These are phyloP conservation scores for Hypotaenidia philippensis DNA, from an alignment of 2,797 vertebrate species.

Conservation along the genomic window DNA sequence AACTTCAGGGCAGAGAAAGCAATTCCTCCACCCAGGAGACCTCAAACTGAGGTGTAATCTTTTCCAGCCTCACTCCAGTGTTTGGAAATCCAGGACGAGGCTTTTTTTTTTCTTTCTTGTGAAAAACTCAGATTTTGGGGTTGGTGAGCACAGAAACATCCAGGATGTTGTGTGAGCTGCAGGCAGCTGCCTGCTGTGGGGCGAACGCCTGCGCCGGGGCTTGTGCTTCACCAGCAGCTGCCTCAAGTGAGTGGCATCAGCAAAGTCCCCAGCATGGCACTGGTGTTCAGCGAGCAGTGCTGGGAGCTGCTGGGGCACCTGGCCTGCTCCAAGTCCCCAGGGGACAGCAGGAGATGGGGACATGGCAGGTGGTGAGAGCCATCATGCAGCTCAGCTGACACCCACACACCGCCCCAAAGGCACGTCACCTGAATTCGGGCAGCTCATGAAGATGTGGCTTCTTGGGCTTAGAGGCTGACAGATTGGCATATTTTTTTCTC, in stretches of 20 bases:
- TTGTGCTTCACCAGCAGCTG: neutral
- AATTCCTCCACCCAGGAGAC: neutral
- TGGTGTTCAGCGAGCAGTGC: neutral
- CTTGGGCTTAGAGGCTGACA: neutral
- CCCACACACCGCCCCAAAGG: neutral
- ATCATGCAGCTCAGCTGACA: accelerated
- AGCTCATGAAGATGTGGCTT: neutral
- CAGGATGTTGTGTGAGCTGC: neutral
- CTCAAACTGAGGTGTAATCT: neutral
- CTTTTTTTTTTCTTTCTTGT: neutral
- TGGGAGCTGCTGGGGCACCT: neutral
- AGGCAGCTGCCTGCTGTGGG: neutral
- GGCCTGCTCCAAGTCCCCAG: accelerated
- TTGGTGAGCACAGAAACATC: neutral
- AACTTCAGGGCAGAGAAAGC: neutral
- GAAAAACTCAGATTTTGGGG: neutral
- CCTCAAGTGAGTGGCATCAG: accelerated
- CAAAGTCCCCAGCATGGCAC: neutral
- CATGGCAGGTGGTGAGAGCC: neutral
- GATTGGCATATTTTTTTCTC: accelerated
- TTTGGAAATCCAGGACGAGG: neutral
- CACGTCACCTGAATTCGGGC: accelerated
- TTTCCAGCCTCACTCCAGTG: neutral
- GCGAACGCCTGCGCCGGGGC: accelerated
- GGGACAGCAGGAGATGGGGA: neutral